phyloP scores from a whole-genome alignment of 2,888 invertebrate species.

The Andrena chrysosceles region DNA sequence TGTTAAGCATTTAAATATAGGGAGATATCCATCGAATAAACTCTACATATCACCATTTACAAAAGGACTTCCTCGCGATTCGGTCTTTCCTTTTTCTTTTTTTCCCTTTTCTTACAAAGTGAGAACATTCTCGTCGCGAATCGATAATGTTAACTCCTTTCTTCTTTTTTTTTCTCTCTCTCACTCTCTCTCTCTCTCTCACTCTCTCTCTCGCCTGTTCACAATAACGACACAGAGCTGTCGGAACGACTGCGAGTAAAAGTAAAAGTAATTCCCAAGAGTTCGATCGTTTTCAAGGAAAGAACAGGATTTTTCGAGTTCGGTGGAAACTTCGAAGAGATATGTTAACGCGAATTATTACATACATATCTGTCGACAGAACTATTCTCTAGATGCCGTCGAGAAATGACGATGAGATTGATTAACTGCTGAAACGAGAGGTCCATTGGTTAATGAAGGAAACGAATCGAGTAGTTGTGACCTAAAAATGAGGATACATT shows the following conservation, averaged over 20 bases:
- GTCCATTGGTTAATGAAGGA: constrained; percentile 76
- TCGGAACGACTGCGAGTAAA: constrained; percentile 50
- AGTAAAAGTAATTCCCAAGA: constrained; percentile 54
- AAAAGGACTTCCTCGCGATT: constrained; percentile 57
- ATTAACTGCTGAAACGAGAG: constrained; percentile 67
- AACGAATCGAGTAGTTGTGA: constrained; percentile 86
- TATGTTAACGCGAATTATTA: constrained; percentile 65
- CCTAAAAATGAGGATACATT: constrained; percentile 91
- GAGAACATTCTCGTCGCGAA: constrained; percentile 44
- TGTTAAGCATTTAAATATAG: constrained; percentile 68
- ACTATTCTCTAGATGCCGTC: constrained; percentile 63
- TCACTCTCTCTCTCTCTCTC: not conserved
- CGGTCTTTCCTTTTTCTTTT: constrained; percentile 25
- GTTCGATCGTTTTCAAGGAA: constrained; percentile 30
- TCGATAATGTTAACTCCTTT: constrained; percentile 41
- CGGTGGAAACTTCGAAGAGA: constrained; percentile 47
- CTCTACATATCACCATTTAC: constrained; percentile 65
- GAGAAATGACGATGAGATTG: constrained; percentile 58
- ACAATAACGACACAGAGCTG: constrained; percentile 49
- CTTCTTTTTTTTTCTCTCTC: not conserved
- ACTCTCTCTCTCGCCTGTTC: constrained; percentile 16
- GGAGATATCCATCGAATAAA: constrained; percentile 58
- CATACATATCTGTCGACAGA: constrained; percentile 60
- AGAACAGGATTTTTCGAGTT: constrained; percentile 46
- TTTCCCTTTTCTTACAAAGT: constrained; percentile 48